Conservation (phyloP, 2,797 vertebrate species). For the Myotis myotis region DNA sequence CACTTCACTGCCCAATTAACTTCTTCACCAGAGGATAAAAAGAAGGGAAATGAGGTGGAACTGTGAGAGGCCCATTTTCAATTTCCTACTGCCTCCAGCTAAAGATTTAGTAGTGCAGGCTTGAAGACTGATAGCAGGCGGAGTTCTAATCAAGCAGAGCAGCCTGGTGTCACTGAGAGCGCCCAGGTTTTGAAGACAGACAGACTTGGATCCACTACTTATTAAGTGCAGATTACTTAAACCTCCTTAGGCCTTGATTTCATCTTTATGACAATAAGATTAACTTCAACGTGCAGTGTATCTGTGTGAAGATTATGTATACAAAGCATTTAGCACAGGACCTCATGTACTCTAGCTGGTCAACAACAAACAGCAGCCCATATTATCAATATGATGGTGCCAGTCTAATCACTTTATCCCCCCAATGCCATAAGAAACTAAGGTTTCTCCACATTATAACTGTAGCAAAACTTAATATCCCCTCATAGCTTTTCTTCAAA, state of each 20-base stretch:
- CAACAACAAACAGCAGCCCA: background rate
- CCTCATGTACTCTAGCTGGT: background rate
- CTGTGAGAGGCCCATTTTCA: slow-evolving; percentile 56
- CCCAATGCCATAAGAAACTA: background rate
- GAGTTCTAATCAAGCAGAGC: background rate
- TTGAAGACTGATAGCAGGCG: slow-evolving; percentile 11
- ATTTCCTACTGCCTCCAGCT: slow-evolving; percentile 66
- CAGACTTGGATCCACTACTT: background rate
- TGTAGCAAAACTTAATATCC: background rate
- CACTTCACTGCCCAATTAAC: slow-evolving; percentile 68
- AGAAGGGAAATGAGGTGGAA: slow-evolving; percentile 68
- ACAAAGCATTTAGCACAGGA: background rate
- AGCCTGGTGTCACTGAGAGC: background rate
- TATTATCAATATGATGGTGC: background rate
- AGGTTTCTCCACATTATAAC: background rate
- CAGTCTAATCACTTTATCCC: background rate
- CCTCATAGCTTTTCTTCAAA: slow-evolving; percentile 37
- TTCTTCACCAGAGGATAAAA: slow-evolving; percentile 69
- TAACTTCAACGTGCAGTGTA: background rate
- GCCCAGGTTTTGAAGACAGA: background rate
- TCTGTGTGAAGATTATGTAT: background rate
- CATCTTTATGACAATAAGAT: background rate
- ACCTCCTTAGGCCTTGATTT: background rate
- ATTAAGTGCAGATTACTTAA: slow-evolving; percentile 6
- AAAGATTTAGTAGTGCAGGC: slow-evolving; percentile 36